phyloP scores from a whole-genome alignment of 2,797 vertebrate species.

The Sebastes minor region DNA sequence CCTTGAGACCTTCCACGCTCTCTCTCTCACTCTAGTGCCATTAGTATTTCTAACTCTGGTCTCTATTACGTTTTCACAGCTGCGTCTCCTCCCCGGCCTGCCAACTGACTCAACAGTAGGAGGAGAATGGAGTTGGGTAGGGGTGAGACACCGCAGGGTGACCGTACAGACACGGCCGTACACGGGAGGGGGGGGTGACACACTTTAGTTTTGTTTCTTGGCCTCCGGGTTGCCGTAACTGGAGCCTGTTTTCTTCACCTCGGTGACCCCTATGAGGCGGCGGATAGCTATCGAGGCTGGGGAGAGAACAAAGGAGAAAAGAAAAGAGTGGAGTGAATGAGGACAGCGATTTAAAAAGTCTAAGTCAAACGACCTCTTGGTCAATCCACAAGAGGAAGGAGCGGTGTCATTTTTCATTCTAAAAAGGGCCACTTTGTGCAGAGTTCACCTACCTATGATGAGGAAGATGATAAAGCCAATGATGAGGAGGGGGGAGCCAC shows the following conservation, averaged over 20 bases:
- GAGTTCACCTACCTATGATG: slow-evolving; percentile 86
- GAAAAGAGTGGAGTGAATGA: background rate
- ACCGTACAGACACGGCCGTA: slow-evolving; percentile 11
- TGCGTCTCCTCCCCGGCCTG: slow-evolving; percentile 50
- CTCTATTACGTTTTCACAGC: slow-evolving; percentile 63
- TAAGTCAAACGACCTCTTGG: background rate
- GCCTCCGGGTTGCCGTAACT: slow-evolving; percentile 94
- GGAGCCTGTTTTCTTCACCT: slow-evolving; percentile 97
- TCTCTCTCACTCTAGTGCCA: slow-evolving; percentile 40
- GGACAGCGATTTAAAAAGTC: background rate
- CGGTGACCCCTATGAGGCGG: slow-evolving; percentile 96
- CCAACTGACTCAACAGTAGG: slow-evolving; percentile 49
- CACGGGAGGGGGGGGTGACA: slow-evolving; percentile 39
- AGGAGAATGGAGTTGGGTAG: slow-evolving; percentile 56
- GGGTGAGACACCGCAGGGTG: slow-evolving; percentile 37
- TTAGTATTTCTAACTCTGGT: slow-evolving; percentile 60
- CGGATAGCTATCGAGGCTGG: slow-evolving; percentile 96
- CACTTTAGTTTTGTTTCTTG: slow-evolving; percentile 93
- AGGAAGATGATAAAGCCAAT: slow-evolving; percentile 93
- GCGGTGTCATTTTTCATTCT: background rate
- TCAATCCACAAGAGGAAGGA: background rate
- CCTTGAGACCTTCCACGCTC: slow-evolving; percentile 33
- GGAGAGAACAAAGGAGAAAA: slow-evolving; percentile 47
- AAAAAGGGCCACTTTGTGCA: background rate
- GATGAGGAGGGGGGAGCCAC: slow-evolving; percentile 95